phyloP scores from a whole-genome alignment of 2,888 invertebrate genomes.

The Temnothorax rugatulus region DNA sequence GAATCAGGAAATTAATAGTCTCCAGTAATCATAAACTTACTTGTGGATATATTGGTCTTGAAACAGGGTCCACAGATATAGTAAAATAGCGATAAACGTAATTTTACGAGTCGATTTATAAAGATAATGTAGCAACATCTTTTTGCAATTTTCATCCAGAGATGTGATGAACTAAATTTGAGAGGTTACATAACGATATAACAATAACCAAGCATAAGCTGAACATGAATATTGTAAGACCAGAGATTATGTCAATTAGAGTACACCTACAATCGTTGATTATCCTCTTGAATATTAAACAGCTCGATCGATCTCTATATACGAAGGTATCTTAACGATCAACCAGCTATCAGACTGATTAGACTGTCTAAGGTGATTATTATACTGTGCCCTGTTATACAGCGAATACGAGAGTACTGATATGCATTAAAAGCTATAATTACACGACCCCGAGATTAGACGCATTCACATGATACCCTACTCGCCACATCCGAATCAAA shows the following conservation, averaged over 20 bases:
- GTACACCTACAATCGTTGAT: not conserved
- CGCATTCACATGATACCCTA: not conserved
- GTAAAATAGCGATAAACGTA: not conserved
- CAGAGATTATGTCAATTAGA: constrained; percentile 8
- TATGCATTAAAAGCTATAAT: not conserved
- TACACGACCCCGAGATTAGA: not conserved
- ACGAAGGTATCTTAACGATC: not conserved
- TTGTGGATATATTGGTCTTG: not conserved
- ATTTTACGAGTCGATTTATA: not conserved
- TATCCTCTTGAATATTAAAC: constrained; percentile 15
- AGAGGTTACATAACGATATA: too few species aligned
- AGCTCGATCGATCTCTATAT: not conserved
- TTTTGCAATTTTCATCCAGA: not conserved
- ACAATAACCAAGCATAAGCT: not conserved
- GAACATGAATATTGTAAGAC: constrained; percentile 1
- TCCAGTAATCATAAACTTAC: not conserved
- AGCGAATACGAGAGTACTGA: not conserved
- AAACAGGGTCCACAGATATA: not conserved
- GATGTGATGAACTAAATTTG: not conserved
- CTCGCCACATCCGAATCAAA: not conserved
- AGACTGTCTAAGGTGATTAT: constrained; percentile 7
- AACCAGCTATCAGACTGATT: constrained; percentile 26
- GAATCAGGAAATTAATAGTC: not conserved
- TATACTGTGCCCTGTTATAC: not conserved
- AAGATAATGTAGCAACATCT: not conserved